Percentiles rank a stretch among this genome's conserved stretches.
phyloP scores from a whole-genome alignment of 2,113 vertebrate species.

The Falcunculus frontatus region DNA sequence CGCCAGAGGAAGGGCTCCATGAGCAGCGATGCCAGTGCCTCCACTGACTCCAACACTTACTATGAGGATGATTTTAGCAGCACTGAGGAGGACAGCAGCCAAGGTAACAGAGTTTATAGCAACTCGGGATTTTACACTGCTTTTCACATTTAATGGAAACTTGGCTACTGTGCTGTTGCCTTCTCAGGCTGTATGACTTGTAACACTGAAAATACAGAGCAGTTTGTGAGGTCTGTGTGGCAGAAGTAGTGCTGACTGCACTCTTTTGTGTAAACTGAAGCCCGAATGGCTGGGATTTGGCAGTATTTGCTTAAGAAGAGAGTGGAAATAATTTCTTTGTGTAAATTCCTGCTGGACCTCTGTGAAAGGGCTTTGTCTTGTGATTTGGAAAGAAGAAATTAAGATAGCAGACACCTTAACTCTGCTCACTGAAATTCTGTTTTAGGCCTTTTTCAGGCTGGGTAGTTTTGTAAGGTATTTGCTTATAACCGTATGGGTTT shows the following conservation, averaged over 20 bases:
- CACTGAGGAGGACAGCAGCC: constrained; percentile 98
- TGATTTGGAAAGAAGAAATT: neutral
- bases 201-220: neutral
- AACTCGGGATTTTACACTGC: neutral
- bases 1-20: constrained; percentile 96
- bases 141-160: neutral
- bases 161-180: neutral
- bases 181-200: neutral
- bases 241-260: neutral
- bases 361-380: neutral
- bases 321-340: neutral
- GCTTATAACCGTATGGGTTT: neutral
- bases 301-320: neutral
- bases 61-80: constrained; percentile 99
- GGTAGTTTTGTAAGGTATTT: neutral
- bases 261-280: neutral
- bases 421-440: neutral
- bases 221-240: neutral
- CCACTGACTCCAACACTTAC: constrained; percentile 98
- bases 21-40: constrained; percentile 96
- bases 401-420: neutral
- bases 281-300: neutral
- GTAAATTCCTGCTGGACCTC: neutral
- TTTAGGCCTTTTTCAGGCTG: neutral
- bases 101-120: constrained; percentile 74